phyloP scores from a whole-genome alignment of 2,888 invertebrate species.

The Harpagoxenus sublaevis region DNA sequence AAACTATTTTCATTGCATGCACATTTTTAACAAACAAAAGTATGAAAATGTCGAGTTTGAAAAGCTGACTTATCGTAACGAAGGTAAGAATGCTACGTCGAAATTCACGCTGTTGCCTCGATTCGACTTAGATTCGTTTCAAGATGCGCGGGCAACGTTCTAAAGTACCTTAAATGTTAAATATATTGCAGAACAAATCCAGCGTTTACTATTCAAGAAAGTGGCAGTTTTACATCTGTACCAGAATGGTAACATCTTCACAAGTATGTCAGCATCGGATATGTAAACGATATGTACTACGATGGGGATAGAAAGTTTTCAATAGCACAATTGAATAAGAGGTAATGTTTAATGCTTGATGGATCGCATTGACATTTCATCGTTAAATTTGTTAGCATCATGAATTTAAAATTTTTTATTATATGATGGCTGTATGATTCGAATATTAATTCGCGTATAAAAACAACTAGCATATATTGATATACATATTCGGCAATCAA shows the following conservation, averaged over 20 bases:
- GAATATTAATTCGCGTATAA: not conserved
- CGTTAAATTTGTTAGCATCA: not conserved
- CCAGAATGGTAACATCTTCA: slow-evolving; percentile 49
- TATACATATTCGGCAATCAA: not conserved
- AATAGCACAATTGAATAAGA: not conserved
- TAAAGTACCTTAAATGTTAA: slow-evolving; percentile 37
- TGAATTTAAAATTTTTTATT: slow-evolving; percentile 28
- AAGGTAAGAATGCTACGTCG: slow-evolving; percentile 77
- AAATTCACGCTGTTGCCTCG: not conserved
- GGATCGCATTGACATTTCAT: not conserved
- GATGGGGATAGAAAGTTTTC: not conserved
- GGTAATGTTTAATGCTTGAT: not conserved
- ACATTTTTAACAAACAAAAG: slow-evolving; percentile 77
- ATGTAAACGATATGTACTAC: not conserved
- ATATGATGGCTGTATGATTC: not conserved
- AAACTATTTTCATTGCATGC: slow-evolving; percentile 79
- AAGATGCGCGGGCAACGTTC: not conserved
- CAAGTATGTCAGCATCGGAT: not conserved
- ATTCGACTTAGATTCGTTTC: slow-evolving; percentile 19
- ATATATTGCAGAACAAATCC: slow-evolving; percentile 82
- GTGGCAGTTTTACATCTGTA: slow-evolving; percentile 74
- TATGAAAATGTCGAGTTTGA: slow-evolving; percentile 71
- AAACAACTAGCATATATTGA: not conserved
- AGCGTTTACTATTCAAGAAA: slow-evolving; percentile 81
- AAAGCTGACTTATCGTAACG: slow-evolving; percentile 69